A percentile compares a stretch with the other conserved stretches of the same genome.
phyloP scores from a whole-genome alignment of 2,113 vertebrate species.

The Zootoca vivipara region DNA sequence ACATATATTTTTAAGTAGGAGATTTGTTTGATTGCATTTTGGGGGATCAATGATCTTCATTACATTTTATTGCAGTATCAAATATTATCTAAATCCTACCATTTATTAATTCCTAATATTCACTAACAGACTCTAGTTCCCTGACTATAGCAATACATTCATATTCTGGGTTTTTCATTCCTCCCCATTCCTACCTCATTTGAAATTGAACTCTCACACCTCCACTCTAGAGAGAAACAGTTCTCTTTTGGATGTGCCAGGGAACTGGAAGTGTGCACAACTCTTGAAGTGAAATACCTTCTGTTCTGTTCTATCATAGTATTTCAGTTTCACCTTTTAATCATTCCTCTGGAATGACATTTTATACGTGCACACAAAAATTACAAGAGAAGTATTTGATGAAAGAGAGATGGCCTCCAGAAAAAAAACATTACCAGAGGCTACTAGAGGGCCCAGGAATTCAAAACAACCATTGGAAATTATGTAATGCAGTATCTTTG shows the following conservation, averaged over 20 bases:
- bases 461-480: rapidly evolving
- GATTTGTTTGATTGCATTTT: not conserved
- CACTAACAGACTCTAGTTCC: too few species aligned
- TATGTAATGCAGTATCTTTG: not conserved
- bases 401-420: slow-evolving; percentile 13
- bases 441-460: slow-evolving; percentile 40
- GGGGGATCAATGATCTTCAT: too few species aligned
- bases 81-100: too few species aligned
- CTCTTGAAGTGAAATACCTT: not conserved
- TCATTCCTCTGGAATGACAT: not conserved
- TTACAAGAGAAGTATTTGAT: not conserved
- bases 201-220: too few species aligned
- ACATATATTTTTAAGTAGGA: not conserved
- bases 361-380: not conserved
- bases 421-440: slow-evolving; percentile 45
- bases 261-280: not conserved
- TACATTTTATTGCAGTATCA: too few species aligned
- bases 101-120: too few species aligned
- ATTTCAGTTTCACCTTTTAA: not conserved
- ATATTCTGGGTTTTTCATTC: too few species aligned
- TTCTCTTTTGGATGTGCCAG: not conserved
- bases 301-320: not conserved
- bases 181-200: too few species aligned
- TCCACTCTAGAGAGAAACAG: not conserved
- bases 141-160: too few species aligned